Conservation (phyloP, 2,888 invertebrate genomes). For the Ornithoptera alexandrae region DNA sequence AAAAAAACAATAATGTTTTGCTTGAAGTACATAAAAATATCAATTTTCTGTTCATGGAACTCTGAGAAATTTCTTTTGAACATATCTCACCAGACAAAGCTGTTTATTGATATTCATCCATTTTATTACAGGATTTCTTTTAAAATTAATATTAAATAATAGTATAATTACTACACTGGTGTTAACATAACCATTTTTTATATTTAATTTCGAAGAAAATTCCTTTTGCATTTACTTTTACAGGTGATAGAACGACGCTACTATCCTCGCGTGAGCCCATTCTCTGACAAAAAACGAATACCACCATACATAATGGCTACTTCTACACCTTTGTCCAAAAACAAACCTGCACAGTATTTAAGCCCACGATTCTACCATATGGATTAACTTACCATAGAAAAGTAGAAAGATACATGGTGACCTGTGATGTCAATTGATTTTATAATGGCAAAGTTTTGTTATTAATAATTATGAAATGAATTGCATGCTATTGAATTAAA, state of each 20-base stretch:
- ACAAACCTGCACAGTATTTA: constrained; percentile 68
- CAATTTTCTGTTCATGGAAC: no score
- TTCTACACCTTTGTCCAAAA: constrained; percentile 62
- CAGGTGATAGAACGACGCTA: constrained; percentile 78
- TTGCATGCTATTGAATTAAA: no score
- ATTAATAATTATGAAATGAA: no score
- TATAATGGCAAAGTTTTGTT: not conserved
- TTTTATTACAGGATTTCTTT: no score
- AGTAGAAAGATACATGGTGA: not conserved
- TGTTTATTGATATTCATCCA: no score
- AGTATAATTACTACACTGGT: no score
- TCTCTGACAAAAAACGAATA: constrained; percentile 72
- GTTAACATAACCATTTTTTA: not conserved
- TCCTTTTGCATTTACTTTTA: not conserved
- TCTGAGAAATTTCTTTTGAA: no score
- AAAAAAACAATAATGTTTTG: no score
- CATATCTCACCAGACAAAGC: no score
- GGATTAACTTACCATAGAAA: constrained; percentile 54
- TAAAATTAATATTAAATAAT: no score
- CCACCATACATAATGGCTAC: constrained; percentile 64
- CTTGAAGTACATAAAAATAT: no score
- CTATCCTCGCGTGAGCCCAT: constrained; percentile 75
- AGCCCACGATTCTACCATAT: constrained; percentile 81
- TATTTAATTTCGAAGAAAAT: not conserved
- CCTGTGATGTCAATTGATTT: not conserved